Conservation (phyloP, 2,888 invertebrate genomes). For the Dusona sp. region DNA sequence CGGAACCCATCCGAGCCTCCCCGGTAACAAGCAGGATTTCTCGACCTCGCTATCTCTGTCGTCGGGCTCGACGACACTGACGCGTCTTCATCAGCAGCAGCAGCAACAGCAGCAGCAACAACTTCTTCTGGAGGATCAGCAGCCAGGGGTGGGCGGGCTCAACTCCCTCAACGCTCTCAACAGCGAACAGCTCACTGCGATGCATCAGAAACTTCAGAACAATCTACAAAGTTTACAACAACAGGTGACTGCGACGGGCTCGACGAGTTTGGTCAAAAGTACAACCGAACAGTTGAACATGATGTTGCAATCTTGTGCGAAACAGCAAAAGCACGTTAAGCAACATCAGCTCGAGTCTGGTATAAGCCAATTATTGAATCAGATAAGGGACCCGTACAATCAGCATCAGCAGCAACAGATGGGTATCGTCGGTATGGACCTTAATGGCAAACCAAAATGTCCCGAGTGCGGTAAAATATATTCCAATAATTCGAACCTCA, state of each 20-base stretch:
- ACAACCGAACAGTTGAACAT: conserved; percentile 79
- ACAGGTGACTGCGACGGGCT: conserved; percentile 71
- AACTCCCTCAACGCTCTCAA: conserved; percentile 78
- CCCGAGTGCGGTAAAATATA: conserved; percentile 89
- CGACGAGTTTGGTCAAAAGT: conserved; percentile 60
- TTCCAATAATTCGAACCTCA: conserved; percentile 89
- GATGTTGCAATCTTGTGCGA: conserved; percentile 81
- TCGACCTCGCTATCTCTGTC: conserved; percentile 51
- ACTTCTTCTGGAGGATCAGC: conserved; percentile 70
- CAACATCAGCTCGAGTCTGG: conserved; percentile 70
- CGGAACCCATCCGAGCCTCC: conserved; percentile 76
- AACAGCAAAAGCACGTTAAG: conserved; percentile 80
- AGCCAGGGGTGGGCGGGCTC: conserved; percentile 61
- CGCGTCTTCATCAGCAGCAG: conserved; percentile 75
- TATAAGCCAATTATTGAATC: conserved; percentile 62
- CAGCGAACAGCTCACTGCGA: conserved; percentile 81
- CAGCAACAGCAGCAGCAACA: conserved; percentile 65
- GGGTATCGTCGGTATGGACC: conserved; percentile 58
- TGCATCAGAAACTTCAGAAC: conserved; percentile 82
- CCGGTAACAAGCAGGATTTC: conserved; percentile 75
- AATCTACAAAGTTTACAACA: conserved; percentile 80
- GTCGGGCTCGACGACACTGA: conserved; percentile 70
- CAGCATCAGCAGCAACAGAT: conserved; percentile 57
- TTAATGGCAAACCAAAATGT: conserved; percentile 87
- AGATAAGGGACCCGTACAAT: conserved; percentile 71